phyloP scores from a whole-genome alignment of 2,888 invertebrate species.

The Napeogenes inachia region DNA sequence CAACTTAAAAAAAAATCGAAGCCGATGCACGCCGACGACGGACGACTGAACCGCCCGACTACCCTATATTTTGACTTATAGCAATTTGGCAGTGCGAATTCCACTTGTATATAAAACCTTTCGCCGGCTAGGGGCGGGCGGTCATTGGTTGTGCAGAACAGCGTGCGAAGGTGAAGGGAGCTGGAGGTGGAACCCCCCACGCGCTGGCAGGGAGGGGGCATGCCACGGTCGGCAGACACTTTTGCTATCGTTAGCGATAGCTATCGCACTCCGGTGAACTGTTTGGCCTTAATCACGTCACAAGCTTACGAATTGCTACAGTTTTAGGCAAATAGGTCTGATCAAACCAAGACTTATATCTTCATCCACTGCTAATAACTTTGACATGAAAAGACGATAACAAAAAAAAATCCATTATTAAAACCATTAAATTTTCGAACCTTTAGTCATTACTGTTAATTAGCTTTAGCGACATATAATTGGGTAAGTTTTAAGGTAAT shows the following conservation, averaged over 20 bases:
- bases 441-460: too few species aligned
- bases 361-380: too few species aligned
- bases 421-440: too few species aligned
- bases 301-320: conserved; percentile 11
- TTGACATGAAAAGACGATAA: too few species aligned
- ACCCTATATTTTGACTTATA: conserved; percentile 81
- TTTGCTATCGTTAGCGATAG: conserved; percentile 70
- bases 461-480: too few species aligned
- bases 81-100: conserved; percentile 78
- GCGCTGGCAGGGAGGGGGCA: conserved; percentile 52
- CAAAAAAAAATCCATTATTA: too few species aligned
- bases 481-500: too few species aligned
- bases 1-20: conserved; percentile 30
- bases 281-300: conserved; percentile 55
- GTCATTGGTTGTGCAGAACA: conserved; percentile 63
- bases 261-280: conserved; percentile 54
- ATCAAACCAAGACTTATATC: too few species aligned
- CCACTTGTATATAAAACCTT: conserved; percentile 82
- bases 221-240: conserved; percentile 74
- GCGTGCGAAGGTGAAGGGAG: conserved; percentile 52
- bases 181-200: conserved; percentile 71
- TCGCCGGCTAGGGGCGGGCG: conserved; percentile 74
- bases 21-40: conserved; percentile 45
- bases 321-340: not conserved
- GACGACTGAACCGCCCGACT: conserved; percentile 73